Conservation (phyloP, 2,113 vertebrate genomes). For the Vulpes vulpes region DNA sequence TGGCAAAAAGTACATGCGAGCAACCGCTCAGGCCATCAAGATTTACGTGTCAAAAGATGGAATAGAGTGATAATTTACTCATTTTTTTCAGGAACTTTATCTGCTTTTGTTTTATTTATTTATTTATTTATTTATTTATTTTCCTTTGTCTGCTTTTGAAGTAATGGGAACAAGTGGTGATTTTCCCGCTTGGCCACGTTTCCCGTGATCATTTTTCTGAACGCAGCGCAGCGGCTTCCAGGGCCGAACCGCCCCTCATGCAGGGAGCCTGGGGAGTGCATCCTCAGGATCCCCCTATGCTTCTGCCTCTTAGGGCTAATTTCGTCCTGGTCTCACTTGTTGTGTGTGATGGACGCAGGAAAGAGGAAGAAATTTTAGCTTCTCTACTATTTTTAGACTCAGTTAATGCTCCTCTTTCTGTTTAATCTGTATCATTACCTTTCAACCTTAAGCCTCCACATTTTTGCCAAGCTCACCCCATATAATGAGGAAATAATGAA, state of each 20-base stretch:
- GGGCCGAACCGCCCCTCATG: neutral
- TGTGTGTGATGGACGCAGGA: slow-evolving; percentile 39
- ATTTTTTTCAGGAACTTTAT: neutral
- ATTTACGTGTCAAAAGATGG: neutral
- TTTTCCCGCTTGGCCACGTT: slow-evolving; percentile 34
- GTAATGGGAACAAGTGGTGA: neutral
- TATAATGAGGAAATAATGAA: slow-evolving; percentile 76
- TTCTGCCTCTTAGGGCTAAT: neutral
- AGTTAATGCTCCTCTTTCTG: slow-evolving; percentile 36
- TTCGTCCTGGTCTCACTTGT: slow-evolving; percentile 15
- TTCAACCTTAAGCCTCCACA: neutral
- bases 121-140: neutral
- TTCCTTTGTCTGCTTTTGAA: neutral
- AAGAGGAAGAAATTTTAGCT: neutral
- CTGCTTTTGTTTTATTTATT: neutral
- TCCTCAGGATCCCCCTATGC: neutral
- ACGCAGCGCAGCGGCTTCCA: neutral
- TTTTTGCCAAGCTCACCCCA: slow-evolving; percentile 60
- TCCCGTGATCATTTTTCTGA: neutral
- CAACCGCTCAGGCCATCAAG: neutral
- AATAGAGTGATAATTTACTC: neutral
- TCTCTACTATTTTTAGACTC: slow-evolving; percentile 41
- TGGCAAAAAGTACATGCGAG: neutral
- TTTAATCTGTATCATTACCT: slow-evolving; percentile 55
- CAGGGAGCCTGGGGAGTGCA: too few relatives aligned